phyloP scores from a whole-genome alignment of 2,797 vertebrate genomes.

The Falco peregrinus region DNA sequence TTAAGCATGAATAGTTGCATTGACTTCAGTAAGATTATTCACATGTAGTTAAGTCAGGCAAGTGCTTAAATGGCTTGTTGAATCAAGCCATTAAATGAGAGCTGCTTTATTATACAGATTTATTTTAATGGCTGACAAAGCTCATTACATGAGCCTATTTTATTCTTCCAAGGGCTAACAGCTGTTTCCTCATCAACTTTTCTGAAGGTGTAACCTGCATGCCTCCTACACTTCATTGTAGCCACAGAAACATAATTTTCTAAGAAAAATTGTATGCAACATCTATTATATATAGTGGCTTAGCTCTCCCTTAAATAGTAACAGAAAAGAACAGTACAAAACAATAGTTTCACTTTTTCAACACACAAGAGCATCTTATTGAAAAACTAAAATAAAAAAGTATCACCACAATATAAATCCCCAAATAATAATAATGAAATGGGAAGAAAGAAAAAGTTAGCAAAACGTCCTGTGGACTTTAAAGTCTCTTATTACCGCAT shows the following conservation, averaged over 20 bases:
- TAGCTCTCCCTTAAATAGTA: slow-evolving; percentile 72
- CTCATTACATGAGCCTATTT: slow-evolving; percentile 29
- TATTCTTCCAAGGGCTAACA: neutral
- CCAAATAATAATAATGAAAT: slow-evolving; percentile 69
- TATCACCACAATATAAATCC: slow-evolving; percentile 84
- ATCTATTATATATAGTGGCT: slow-evolving; percentile 65
- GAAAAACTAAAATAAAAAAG: slow-evolving; percentile 73
- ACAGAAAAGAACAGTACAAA: slow-evolving; percentile 65
- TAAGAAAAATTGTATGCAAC: slow-evolving; percentile 52
- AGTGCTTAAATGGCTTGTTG: slow-evolving; percentile 46
- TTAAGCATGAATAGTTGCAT: slow-evolving; percentile 40
- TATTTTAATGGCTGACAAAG: slow-evolving; percentile 2
- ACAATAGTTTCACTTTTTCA: slow-evolving; percentile 42
- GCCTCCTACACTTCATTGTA: slow-evolving; percentile 19
- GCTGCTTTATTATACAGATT: neutral
- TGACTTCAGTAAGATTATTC: slow-evolving; percentile 30
- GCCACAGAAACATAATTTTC: slow-evolving; percentile 49
- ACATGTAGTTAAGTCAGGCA: slow-evolving; percentile 41
- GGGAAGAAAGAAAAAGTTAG: slow-evolving; percentile 68
- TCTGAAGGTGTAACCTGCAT: slow-evolving; percentile 24
- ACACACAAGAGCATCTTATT: slow-evolving; percentile 68
- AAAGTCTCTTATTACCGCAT: slow-evolving; percentile 54
- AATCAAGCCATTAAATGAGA: slow-evolving; percentile 58
- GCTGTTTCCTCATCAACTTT: slow-evolving; percentile 17
- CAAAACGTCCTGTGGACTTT: slow-evolving; percentile 71